These are phyloP conservation scores for Unio delphinus DNA, from an alignment of 2,888 invertebrate genomes.

Conservation along the genomic window DNA sequence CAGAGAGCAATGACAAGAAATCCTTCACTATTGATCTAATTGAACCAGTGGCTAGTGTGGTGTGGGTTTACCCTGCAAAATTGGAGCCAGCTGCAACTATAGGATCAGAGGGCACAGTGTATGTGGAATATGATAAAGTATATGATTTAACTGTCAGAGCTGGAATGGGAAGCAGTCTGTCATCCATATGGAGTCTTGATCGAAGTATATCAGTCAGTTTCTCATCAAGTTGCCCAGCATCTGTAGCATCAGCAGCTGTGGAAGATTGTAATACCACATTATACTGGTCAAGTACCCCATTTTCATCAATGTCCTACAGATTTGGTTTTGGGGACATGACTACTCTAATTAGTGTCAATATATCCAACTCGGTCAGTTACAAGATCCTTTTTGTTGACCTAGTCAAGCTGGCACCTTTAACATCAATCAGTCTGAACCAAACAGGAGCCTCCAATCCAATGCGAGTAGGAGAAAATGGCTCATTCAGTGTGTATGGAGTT, in stretches of 20 bases:
- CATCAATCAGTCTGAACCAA: no score
- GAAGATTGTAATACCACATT: conserved; percentile 23
- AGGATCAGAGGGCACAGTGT: conserved; percentile 23
- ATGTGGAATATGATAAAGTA: conserved; percentile 30
- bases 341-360: neutral
- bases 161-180: conserved; percentile 34
- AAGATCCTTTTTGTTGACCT: no score
- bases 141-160: conserved; percentile 36
- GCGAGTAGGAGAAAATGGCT: no score
- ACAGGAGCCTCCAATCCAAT: no score
- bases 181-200: conserved; percentile 28
- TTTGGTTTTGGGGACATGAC: conserved; percentile 6
- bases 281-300: conserved; percentile 29
- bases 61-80: conserved; percentile 41
- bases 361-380: no score
- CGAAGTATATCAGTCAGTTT: conserved; percentile 11
- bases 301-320: conserved; percentile 14
- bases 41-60: conserved; percentile 37
- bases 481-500: no score
- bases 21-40: conserved; percentile 26
- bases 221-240: conserved; percentile 25
- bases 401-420: no score
- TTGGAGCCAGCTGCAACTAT: conserved; percentile 2
- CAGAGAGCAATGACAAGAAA: conserved; percentile 12
- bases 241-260: conserved; percentile 9